phyloP scores from a whole-genome alignment of 2,797 vertebrate genomes.

The Hafferia zeledoni region DNA sequence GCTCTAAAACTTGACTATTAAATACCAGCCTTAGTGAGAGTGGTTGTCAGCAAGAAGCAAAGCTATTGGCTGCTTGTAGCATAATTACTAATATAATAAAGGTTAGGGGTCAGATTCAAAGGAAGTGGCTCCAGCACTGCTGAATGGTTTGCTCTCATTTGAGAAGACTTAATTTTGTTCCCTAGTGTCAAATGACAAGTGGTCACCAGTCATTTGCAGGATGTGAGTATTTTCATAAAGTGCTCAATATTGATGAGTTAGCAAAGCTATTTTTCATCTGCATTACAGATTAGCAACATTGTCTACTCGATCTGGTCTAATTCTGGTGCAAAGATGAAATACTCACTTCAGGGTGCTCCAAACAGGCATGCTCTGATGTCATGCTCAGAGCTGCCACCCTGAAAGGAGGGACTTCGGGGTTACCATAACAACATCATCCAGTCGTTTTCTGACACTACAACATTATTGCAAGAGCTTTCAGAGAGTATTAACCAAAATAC shows the following conservation, averaged over 20 bases:
- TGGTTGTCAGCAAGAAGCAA: neutral
- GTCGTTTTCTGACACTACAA: slow-evolving; percentile 23
- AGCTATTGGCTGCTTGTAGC: neutral
- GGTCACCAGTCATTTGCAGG: neutral
- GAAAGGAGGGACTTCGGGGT: slow-evolving; percentile 29
- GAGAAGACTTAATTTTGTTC: neutral
- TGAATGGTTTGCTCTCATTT: neutral
- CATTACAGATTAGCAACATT: neutral
- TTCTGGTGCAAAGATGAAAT: neutral
- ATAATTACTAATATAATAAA: neutral
- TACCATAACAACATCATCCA: slow-evolving; percentile 52
- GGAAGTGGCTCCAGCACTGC: neutral
- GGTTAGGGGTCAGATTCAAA: neutral
- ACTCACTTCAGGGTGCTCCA: slow-evolving; percentile 22
- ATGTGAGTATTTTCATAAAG: neutral
- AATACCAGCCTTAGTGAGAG: neutral
- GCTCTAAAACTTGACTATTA: neutral
- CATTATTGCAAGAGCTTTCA: neutral
- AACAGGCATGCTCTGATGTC: neutral
- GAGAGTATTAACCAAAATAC: slow-evolving; percentile 43
- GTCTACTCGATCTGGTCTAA: neutral
- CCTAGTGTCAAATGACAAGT: neutral
- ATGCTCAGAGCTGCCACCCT: slow-evolving; percentile 9
- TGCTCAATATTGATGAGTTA: neutral
- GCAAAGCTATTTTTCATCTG: neutral